Base-by-base conservation (phyloP, 2,888 invertebrate genomes). In the Ichneumoninae sp. region DNA sequence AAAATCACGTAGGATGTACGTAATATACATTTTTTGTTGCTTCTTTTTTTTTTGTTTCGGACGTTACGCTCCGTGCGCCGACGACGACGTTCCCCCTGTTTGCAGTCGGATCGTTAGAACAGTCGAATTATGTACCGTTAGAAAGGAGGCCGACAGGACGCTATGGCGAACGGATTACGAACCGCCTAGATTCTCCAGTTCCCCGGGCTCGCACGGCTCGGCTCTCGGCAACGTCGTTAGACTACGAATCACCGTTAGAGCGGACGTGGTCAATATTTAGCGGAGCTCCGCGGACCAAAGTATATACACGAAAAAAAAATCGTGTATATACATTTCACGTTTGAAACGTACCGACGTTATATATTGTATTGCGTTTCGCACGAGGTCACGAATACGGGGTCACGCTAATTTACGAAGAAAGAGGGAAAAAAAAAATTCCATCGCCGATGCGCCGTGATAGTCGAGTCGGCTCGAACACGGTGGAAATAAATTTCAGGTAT, bases 71-170 rank as follows among this genome's bases (percentile, higher is more conserved):
- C 65, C 47, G 7, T 70, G 71, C 54, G 13, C 57, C 70, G 52
- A 33, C 69, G 71, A 73, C 77, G 81, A 22, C 47, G 66, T 78
- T 74, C 5, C 73, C 70, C 44, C 44, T 79, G 73, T 85, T 85
- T 82, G 79, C 85, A 85, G 82, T 79, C 71, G 74, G 74, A 76
- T 85, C 85, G 85, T 85, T 85, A 82, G 75, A 75, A 63, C 47
- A 60, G 63, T 19, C 78, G 57, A 66, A 30, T 30, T 66, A 54
- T 69, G n/a, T 66, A 85, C 85, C 85, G 85, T 85, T 85, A 85
- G 75, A 63, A 75, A 78, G 63, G 63, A 70, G 22, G 75, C 74
- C 85, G 82, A 76, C 82, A 82, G 85, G 82, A 82, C 82, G 82
- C 71, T 44, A 50, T 63, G 44, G 70, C 69, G 54, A 60, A 47